These are phyloP conservation scores for Dromaius novaehollandiae DNA, from an alignment of 2,113 vertebrate genomes.

Conservation along the genomic window DNA sequence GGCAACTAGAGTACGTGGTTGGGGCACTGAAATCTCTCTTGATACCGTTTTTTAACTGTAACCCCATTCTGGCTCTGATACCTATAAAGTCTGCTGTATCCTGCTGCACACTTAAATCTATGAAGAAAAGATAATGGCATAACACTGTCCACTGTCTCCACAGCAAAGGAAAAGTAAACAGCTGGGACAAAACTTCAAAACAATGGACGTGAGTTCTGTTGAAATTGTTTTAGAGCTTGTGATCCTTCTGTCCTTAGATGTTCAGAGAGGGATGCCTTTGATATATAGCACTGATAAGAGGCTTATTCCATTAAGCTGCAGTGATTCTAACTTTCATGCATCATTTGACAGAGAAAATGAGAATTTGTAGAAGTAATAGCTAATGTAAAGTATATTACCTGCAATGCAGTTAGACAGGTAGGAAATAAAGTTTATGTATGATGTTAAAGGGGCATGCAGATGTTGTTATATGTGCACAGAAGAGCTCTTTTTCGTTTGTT, in stretches of 20 bases:
- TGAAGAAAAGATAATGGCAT: background rate
- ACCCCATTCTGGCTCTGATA: background rate
- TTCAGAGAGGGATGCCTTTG: slow-evolving; percentile 43
- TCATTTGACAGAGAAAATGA: slow-evolving; percentile 73
- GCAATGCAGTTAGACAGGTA: slow-evolving; percentile 31
- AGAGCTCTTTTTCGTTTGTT: background rate
- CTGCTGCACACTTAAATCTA: background rate
- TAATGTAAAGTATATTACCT: slow-evolving; percentile 58
- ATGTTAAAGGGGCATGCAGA: background rate
- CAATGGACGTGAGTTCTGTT: background rate
- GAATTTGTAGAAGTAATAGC: slow-evolving; percentile 67
- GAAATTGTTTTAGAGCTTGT: background rate
- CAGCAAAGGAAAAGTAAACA: background rate
- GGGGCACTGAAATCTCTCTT: background rate
- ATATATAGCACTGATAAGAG: slow-evolving; percentile 34
- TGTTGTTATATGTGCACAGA: background rate
- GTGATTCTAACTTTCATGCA: slow-evolving; percentile 61
- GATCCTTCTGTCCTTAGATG: slow-evolving; percentile 53
- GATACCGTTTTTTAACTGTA: background rate
- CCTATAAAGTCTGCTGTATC: background rate
- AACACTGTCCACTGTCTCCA: background rate
- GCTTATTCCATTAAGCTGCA: slow-evolving; percentile 61
- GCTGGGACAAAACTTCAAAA: background rate
- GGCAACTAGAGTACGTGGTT: background rate
- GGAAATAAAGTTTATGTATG: slow-evolving; percentile 48